Base-by-base conservation (phyloP, 1,140 invertebrate species). In the Orussus abietinus region DNA sequence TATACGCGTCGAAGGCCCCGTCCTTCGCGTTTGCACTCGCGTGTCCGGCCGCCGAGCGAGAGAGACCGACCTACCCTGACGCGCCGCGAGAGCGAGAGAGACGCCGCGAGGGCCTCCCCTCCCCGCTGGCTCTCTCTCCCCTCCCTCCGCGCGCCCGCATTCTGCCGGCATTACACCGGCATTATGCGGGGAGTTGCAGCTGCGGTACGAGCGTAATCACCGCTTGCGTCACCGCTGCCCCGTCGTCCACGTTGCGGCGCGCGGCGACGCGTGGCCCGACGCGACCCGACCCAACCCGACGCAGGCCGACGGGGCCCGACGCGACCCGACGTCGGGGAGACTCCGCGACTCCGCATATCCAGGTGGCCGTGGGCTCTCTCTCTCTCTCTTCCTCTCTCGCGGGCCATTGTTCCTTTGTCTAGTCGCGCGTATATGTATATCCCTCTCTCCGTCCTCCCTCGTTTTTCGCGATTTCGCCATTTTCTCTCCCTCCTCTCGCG, bases 121-220 rank as follows among this genome's bases (percentile, higher is more conserved):
- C n/a, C n/a, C n/a, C n/a, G n/a, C n/a, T n/a, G n/a, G n/a, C n/a
- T n/a, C n/a, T n/a, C n/a, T n/a, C n/a, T n/a, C n/a, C n/a, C n/a
- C n/a, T n/a, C n/a, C n/a, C n/a, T n/a, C n/a, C n/a, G 28, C 32
- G 49, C 51, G 50, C 47, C 51, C 51, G 53, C 48, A 55, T 55
- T 55, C 47, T 51, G 38, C 28, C 41, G 49, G 45, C 52, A 47
- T 13, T 35, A 38, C 51, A 40, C 28, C 51, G 45, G 34, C 53
- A n/a, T n/a, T n/a, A n/a, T n/a, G n/a, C n/a, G n/a, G n/a, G n/a
- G n/a, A n/a, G n/a, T n/a, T n/a, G n/a, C n/a, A n/a, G n/a, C n/a
- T n/a, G n/a, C n/a, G n/a, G n/a, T n/a, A n/a, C n/a, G n/a, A n/a
- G 40, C 49, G 53, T 56, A 57, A 57, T 57, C 54, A 56, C 40